Conservation (phyloP, 23 tunicate species). For the Clavelina lepadiformis region DNA sequence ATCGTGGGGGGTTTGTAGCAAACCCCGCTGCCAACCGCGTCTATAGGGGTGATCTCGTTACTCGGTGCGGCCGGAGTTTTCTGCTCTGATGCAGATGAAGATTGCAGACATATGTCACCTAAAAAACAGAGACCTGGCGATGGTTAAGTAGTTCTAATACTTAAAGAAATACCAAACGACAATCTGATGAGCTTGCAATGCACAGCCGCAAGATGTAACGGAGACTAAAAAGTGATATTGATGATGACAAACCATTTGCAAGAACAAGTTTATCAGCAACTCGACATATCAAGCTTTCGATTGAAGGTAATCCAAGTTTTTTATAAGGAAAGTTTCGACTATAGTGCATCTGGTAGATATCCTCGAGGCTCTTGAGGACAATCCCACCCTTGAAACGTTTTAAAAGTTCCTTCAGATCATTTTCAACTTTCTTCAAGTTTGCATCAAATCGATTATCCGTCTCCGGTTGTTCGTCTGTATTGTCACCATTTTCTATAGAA, state of each 20-base stretch:
- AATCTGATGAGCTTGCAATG: background rate
- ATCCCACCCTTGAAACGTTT: constrained; percentile 42
- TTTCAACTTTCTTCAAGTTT: constrained; percentile 2
- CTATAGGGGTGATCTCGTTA: constrained; percentile 26
- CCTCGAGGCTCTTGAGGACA: constrained; percentile 22
- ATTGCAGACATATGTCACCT: constrained; percentile 13
- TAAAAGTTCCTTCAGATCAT: constrained; percentile 38
- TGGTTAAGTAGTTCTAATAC: background rate
- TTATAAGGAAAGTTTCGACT: constrained; percentile 14
- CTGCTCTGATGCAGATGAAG: background rate
- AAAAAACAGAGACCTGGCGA: background rate
- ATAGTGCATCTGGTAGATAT: constrained; percentile 50
- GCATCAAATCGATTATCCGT: background rate
- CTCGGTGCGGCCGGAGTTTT: background rate
- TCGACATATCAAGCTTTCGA: constrained; percentile 10
- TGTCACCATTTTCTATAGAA: no score
- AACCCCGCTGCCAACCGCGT: constrained; percentile 61
- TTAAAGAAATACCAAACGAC: background rate
- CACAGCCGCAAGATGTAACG: background rate
- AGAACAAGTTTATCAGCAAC: constrained; percentile 14
- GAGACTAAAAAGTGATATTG: background rate
- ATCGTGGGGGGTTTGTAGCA: constrained; percentile 21
- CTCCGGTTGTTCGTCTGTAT: no score
- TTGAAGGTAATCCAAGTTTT: constrained; percentile 7
- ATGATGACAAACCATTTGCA: constrained; percentile 18